Conservation (phyloP, 2,888 invertebrate species). For the Acrocyrtus sp. region DNA sequence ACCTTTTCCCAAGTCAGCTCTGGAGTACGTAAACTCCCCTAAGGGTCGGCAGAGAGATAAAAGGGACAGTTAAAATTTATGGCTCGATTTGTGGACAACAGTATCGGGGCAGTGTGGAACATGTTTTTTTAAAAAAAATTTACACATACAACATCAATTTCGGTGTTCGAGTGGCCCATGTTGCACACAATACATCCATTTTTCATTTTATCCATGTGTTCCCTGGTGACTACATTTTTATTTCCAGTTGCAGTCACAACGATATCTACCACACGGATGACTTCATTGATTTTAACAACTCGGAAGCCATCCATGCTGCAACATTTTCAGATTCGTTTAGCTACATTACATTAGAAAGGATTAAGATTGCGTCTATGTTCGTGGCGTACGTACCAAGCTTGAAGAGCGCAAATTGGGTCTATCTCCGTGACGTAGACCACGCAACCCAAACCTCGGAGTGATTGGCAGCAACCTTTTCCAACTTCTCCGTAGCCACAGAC, state of each 20-base stretch:
- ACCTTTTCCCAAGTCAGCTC: conserved; percentile 98
- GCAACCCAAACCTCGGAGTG: conserved; percentile 92
- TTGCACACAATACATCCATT: conserved; percentile 95
- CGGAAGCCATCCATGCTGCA: conserved; percentile 95
- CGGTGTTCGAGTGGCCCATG: conserved; percentile 97
- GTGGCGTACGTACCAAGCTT: conserved; percentile 84
- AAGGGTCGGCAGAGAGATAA: conserved; percentile 62
- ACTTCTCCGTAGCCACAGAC: conserved; percentile 98
- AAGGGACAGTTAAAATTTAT: neutral
- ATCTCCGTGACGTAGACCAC: conserved; percentile 95
- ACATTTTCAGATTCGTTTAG: too few relatives aligned
- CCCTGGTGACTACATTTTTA: conserved; percentile 94
- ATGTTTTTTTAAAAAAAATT: too few relatives aligned
- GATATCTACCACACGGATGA: conserved; percentile 90
- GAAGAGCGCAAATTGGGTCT: conserved; percentile 96
- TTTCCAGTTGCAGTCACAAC: conserved; percentile 98
- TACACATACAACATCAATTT: conserved; percentile 88
- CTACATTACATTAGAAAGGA: neutral
- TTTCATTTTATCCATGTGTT: conserved; percentile 97
- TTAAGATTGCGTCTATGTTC: too few relatives aligned
- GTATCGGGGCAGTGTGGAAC: neutral
- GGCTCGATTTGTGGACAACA: neutral
- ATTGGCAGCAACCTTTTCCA: conserved; percentile 96
- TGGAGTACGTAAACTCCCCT: conserved; percentile 90
- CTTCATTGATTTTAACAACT: conserved; percentile 94